Evolutionary conservation across 2,888 invertebrate species (phyloP), one percentile per base, ranked within the genome.

Genomic region (Tipula vernalis): DNA sequence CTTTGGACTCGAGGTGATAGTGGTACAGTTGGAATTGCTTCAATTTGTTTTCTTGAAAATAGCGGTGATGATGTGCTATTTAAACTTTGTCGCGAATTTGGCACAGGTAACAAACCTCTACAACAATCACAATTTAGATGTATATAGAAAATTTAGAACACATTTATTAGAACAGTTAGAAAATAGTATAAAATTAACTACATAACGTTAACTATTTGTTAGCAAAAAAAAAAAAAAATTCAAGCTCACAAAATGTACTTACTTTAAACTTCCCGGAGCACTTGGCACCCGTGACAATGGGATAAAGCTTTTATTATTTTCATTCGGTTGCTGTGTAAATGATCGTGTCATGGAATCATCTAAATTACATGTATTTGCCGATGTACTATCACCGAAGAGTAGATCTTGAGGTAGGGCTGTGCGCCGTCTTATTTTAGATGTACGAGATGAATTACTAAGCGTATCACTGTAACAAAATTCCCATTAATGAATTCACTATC

Each of bases 251-350:
- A 85, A 42, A 42, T 47, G 18, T 3, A 91, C 91, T 92, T 92
- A 96, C 96, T 95, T 94, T 88, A 96, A 93, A 88, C 95, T 95
- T 88, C 95, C 95, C 5, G 96, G 95, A 83, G 96, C 95, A 90
- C 95, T 96, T 88, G 96, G 96, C 87, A 96, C 93, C 91, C 93
- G 93, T 89, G 92, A 94, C 89, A 92, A 92, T 89, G 90, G 94
- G 88, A 90, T 89, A 87, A 90, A 89, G 87, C 89, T 89, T 36
- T 89, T 88, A 42, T 88, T 86, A 15, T 87, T 87, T 18, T 88
- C 87, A 87, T 89, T 89, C 39, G 84, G 84, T 51, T 89, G 89
- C 87, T 89, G 89, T 5, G 89, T 89, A 87, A 87, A 90, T 13
- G 90, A 90, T 88, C 91, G 88, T 41, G 89, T 89, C 90, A 90